Percentiles rank a stretch among this genome's conserved stretches.
Evolutionary conservation across 2,797 vertebrate species (phyloP).

Genomic region (Psittacula derbiana): DNA sequence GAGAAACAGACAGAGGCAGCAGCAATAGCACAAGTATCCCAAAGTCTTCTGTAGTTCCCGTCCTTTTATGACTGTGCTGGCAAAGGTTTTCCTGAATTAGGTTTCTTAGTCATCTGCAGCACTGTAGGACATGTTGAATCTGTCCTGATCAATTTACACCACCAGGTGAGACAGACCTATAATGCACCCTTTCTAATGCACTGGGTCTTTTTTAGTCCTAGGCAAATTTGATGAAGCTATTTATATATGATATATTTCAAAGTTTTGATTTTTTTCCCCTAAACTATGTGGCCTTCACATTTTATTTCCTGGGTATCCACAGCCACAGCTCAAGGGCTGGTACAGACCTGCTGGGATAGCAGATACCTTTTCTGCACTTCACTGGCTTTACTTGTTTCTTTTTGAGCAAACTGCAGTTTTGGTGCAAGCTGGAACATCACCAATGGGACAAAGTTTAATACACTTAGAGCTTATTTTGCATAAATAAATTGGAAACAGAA

Average conservation of each 20-base stretch:
- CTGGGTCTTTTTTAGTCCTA: background rate
- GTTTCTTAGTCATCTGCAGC: background rate
- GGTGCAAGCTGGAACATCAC: background rate
- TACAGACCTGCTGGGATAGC: background rate
- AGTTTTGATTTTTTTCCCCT: background rate
- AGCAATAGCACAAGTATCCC: fast-evolving
- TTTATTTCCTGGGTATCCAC: background rate
- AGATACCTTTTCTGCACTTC: background rate
- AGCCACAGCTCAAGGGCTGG: background rate
- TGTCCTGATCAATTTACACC: background rate
- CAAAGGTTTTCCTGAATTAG: background rate
- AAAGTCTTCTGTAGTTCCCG: background rate
- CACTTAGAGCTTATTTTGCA: background rate
- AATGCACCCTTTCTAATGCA: background rate
- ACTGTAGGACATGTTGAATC: background rate
- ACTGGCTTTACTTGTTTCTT: background rate
- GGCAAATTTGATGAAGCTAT: background rate
- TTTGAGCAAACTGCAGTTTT: background rate
- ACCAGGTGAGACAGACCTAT: background rate
- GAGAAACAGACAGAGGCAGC: background rate
- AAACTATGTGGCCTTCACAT: background rate
- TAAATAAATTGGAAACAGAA: background rate
- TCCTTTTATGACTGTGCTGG: background rate
- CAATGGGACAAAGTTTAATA: background rate
- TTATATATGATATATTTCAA: background rate